phyloP scores from a whole-genome alignment of 2,797 vertebrate species.

The Thripadectes ignobilis region DNA sequence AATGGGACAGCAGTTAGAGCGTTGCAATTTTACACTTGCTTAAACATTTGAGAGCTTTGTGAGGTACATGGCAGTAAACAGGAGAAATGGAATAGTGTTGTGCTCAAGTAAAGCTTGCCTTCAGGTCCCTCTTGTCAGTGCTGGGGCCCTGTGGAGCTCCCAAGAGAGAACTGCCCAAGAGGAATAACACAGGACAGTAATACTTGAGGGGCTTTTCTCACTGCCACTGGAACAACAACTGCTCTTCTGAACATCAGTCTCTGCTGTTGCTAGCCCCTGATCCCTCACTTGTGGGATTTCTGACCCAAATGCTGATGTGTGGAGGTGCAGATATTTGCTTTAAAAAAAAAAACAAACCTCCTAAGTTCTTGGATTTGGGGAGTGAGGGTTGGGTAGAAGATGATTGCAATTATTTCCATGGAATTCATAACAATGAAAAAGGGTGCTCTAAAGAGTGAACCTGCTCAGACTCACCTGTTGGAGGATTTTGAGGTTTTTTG shows the following conservation, averaged over 20 bases:
- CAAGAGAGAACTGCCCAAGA: conserved; percentile 75
- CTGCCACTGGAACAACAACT: background rate
- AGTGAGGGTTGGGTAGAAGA: background rate
- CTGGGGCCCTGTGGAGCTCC: conserved; percentile 59
- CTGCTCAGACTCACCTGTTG: background rate
- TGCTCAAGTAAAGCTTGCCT: background rate
- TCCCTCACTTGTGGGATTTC: rapidly evolving
- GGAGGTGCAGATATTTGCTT: background rate
- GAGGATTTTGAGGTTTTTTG: background rate
- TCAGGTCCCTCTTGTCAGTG: conserved; percentile 68
- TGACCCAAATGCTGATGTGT: background rate
- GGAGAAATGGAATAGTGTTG: background rate
- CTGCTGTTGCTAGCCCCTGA: background rate
- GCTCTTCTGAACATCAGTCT: background rate
- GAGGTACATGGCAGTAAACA: background rate
- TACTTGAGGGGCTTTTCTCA: background rate
- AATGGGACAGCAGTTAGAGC: background rate
- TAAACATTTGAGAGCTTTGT: background rate
- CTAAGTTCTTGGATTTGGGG: background rate
- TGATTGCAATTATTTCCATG: background rate
- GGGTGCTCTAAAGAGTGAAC: background rate
- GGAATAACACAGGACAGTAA: background rate
- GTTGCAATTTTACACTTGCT: background rate
- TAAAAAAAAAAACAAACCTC: background rate
- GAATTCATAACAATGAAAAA: background rate